Conservation (phyloP, 1,140 invertebrate genomes). For the Mizuhopecten yessoensis region DNA sequence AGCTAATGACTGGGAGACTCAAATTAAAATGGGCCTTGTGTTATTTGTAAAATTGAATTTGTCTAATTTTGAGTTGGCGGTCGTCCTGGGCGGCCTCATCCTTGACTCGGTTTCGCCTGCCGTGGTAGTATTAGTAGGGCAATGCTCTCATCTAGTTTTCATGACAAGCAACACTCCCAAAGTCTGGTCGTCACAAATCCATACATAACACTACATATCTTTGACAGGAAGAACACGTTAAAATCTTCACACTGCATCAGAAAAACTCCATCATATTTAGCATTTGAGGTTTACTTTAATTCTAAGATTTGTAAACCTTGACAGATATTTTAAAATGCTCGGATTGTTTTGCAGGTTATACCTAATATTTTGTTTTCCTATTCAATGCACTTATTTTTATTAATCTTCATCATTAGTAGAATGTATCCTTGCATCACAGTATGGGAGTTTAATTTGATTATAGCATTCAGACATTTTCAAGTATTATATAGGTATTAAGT, state of each 20-base stretch:
- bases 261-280: not conserved
- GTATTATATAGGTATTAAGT: no score
- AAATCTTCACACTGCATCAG: not conserved
- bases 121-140: not conserved
- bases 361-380: no score
- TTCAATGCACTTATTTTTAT: no score
- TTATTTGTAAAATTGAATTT: conserved; percentile 40
- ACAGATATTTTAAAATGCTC: no score
- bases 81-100: not conserved
- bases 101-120: not conserved
- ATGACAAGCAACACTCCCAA: conserved; percentile 5
- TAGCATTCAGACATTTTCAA: no score
- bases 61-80: conserved; percentile 32
- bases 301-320: not conserved
- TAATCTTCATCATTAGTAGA: no score
- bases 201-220: not conserved
- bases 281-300: not conserved
- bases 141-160: not conserved
- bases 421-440: no score
- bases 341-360: no score
- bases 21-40: conserved; percentile 38
- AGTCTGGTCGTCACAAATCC: conserved; percentile 23
- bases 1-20: not conserved
- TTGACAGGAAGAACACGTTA: not conserved
- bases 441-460: no score